Evolutionary conservation across 2,888 invertebrate species (phyloP).

Genomic region (Gibbula magus): DNA sequence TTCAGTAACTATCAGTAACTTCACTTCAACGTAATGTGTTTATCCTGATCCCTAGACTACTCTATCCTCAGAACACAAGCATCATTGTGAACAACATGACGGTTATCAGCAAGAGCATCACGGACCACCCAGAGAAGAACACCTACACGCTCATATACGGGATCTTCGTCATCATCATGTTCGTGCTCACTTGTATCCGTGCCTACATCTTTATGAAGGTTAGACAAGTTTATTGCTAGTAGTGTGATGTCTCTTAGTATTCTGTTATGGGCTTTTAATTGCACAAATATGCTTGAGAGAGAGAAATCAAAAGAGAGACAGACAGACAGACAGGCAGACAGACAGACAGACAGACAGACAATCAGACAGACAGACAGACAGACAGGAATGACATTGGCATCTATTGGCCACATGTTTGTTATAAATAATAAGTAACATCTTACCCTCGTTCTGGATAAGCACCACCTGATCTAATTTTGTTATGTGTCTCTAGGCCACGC

Average conservation of each 20-base stretch:
- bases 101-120: constrained; percentile 74
- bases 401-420: no score
- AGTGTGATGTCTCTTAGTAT: neutral
- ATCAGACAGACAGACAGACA: no score
- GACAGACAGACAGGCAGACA: no score
- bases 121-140: constrained; percentile 77
- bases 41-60: no score
- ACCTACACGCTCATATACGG: constrained; percentile 79
- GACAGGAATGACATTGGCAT: neutral
- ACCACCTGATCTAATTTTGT: no score
- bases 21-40: no score
- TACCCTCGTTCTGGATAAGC: no score
- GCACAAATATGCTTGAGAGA: neutral
- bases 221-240: constrained; percentile 8
- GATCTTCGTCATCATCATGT: constrained; percentile 77
- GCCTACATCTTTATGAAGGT: constrained; percentile 79
- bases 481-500: constrained; percentile 51
- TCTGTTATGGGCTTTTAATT: neutral
- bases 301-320: neutral
- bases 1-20: no score
- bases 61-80: constrained; percentile 53
- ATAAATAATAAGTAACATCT: neutral
- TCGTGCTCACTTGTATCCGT: constrained; percentile 78
- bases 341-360: no score
- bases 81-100: constrained; percentile 48